phyloP scores from a whole-genome alignment of 2,113 vertebrate genomes.

The Sminthopsis crassicaudata region DNA sequence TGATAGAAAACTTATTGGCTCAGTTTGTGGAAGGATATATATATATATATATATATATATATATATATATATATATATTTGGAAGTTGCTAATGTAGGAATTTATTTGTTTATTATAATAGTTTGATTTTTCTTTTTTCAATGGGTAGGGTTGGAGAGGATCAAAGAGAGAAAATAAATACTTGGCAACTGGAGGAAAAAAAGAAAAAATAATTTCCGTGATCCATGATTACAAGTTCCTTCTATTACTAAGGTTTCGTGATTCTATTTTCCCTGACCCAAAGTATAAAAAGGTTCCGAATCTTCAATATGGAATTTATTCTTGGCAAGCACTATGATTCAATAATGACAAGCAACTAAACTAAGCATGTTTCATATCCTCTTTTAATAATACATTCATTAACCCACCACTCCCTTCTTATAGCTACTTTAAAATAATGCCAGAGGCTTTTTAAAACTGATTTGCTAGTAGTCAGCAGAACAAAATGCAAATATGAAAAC shows the following conservation, averaged over 20 bases:
- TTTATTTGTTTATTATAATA: background rate
- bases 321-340: constrained; percentile 41
- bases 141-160: background rate
- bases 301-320: constrained; percentile 4
- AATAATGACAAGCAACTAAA: constrained; percentile 33
- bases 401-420: constrained; percentile 3
- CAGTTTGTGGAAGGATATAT: background rate
- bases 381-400: constrained; percentile 1
- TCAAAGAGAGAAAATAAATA: background rate
- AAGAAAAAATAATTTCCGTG: background rate
- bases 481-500: constrained; percentile 31
- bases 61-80: background rate
- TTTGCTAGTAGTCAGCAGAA: constrained; percentile 47
- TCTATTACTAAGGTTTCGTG: background rate
- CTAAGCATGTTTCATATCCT: constrained; percentile 36
- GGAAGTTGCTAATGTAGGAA: background rate
- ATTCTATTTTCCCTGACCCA: constrained; percentile 30
- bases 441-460: background rate
- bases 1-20: background rate
- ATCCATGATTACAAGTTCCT: background rate
- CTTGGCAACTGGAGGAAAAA: background rate
- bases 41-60: background rate
- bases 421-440: constrained; percentile 48
- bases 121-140: background rate
- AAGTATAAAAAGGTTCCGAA: constrained; percentile 30